A percentile compares a stretch with the other conserved stretches of the same genome.
Conservation (phyloP, 2,113 vertebrate genomes). For the Mormoops blainvillei region DNA sequence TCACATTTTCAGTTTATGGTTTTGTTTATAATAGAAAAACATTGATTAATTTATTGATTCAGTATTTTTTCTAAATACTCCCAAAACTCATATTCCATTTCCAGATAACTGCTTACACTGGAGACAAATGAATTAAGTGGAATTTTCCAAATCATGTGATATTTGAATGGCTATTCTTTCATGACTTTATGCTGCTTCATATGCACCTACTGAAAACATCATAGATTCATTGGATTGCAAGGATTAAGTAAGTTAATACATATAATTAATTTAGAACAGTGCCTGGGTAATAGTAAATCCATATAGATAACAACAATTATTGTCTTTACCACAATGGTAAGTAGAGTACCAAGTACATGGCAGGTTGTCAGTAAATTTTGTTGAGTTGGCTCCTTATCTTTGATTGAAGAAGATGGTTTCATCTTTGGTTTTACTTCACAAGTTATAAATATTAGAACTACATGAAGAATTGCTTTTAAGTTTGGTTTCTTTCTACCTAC, state of each 20-base stretch:
- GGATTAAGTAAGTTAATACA: neutral
- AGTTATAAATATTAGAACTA: conserved; percentile 27
- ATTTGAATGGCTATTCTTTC: neutral
- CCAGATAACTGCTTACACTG: neutral
- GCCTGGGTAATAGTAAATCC: neutral
- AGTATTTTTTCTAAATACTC: neutral
- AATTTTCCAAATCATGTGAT: neutral
- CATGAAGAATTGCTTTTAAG: neutral
- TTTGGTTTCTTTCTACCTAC: neutral
- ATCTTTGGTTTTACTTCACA: neutral
- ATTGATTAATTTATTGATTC: neutral
- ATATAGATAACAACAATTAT: neutral
- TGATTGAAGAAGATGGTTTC: neutral
- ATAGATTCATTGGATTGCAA: neutral
- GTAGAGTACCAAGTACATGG: accelerated
- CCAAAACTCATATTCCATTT: neutral
- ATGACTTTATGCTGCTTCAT: neutral
- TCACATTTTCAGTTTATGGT: neutral
- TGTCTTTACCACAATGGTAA: neutral
- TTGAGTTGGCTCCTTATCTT: neutral
- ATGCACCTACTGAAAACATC: neutral
- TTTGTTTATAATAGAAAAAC: neutral
- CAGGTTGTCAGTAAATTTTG: neutral
- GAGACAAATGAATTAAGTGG: neutral
- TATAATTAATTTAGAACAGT: neutral